Conservation (phyloP, 1,140 invertebrate species). For the Ridgeia piscesae region DNA sequence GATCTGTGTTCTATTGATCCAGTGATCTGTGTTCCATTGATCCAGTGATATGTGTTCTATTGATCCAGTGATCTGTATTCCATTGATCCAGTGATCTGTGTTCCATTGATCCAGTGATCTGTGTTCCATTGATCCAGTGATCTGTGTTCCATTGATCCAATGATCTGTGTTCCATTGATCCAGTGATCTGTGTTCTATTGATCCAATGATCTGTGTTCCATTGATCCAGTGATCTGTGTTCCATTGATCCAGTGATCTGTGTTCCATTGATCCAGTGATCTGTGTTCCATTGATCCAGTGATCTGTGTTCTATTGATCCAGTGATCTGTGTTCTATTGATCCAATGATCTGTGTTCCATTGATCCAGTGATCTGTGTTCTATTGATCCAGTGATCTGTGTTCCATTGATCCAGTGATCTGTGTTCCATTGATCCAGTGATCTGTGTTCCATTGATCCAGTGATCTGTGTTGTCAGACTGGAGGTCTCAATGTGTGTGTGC, state of each 20-base stretch:
- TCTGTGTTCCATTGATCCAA: not conserved
- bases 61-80: not conserved
- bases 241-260: not conserved
- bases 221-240: not conserved
- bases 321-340: not conserved
- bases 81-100: not conserved
- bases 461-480: constrained; percentile 42
- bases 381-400: no score
- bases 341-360: not conserved
- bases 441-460: not conserved
- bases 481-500: constrained; percentile 68
- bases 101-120: not conserved
- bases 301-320: not conserved
- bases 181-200: no score
- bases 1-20: not conserved
- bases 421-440: not conserved
- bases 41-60: not conserved
- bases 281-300: not conserved
- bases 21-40: constrained; percentile 25
- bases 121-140: not conserved
- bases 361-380: no score
- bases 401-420: not conserved
- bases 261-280: not conserved
- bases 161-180: not conserved
- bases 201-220: no score